Percentiles rank a stretch among this genome's conserved stretches.
These are phyloP conservation scores for Seira ritae DNA, from an alignment of 2,888 invertebrate species.

Conservation along the genomic window DNA sequence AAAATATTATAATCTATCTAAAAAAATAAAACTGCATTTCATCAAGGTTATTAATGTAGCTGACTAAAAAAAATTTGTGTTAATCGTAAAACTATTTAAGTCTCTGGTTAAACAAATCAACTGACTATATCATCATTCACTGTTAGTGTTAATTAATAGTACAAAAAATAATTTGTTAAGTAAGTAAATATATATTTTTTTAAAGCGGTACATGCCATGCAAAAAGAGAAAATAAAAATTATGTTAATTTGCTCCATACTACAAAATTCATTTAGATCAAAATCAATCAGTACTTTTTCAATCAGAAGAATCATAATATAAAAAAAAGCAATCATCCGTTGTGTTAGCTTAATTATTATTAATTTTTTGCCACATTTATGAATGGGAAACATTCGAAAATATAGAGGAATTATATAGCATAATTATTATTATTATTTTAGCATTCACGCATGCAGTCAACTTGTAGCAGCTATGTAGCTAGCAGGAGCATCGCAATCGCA, in stretches of 20 bases:
- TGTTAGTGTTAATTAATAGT: not conserved
- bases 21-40: conserved; percentile 37
- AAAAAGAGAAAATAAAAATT: not conserved
- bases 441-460: conserved; percentile 38
- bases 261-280: not conserved
- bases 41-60: conserved; percentile 22
- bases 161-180: not conserved
- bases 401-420: too few species aligned
- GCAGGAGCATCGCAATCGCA: too few species aligned
- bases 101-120: conserved; percentile 11
- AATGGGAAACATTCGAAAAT: too few species aligned
- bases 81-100: not conserved
- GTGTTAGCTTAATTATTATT: too few species aligned
- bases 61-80: conserved; percentile 33
- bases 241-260: not conserved
- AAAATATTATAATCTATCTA: not conserved
- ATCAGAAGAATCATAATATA: not conserved
- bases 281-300: not conserved
- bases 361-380: not conserved
- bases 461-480: too few species aligned
- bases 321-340: too few species aligned
- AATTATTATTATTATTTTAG: not conserved
- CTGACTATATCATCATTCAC: too few species aligned
- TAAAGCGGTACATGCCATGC: conserved; percentile 14
- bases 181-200: not conserved